Conservation (phyloP, 2,888 invertebrate genomes). For the Tetranychus truncatus region DNA sequence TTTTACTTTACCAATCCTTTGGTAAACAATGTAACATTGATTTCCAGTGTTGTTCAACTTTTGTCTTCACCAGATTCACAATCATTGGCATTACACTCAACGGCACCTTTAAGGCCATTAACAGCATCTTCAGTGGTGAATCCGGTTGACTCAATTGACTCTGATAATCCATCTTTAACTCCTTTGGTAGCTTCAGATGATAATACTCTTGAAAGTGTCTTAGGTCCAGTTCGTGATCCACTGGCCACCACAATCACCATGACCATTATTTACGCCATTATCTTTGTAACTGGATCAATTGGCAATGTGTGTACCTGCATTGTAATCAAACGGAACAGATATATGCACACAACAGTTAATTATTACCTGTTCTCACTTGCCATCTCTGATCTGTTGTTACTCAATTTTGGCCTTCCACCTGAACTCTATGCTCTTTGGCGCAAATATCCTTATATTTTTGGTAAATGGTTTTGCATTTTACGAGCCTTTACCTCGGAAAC, state of each 20-base stretch:
- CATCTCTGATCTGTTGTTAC: slow-evolving; percentile 58
- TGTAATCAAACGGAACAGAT: slow-evolving; percentile 54
- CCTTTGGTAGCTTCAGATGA: background rate
- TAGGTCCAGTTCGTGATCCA: slow-evolving; percentile 19
- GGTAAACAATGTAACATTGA: background rate
- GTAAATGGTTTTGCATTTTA: slow-evolving; percentile 54
- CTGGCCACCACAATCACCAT: slow-evolving; percentile 32
- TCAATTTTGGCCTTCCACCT: slow-evolving; percentile 61
- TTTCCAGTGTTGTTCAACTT: background rate
- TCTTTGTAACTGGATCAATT: slow-evolving; percentile 51
- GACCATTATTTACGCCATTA: slow-evolving; percentile 46
- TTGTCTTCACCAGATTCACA: background rate
- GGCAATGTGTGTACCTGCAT: slow-evolving; percentile 61
- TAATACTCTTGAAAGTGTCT: background rate
- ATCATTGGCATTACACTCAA: background rate
- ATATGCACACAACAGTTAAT: slow-evolving; percentile 67
- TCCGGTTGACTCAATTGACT: background rate
- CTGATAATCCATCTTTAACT: background rate
- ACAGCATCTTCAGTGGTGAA: background rate
- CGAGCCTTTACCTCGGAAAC: slow-evolving; percentile 64
- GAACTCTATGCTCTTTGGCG: slow-evolving; percentile 43
- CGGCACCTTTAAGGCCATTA: background rate
- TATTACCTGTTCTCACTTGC: slow-evolving; percentile 62
- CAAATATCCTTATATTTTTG: slow-evolving; percentile 39
- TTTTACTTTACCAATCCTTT: background rate